A percentile compares a stretch with the other conserved stretches of the same genome.
Evolutionary conservation across 2,888 invertebrate species (phyloP).

Genomic region (Andrena trimmerana): DNA sequence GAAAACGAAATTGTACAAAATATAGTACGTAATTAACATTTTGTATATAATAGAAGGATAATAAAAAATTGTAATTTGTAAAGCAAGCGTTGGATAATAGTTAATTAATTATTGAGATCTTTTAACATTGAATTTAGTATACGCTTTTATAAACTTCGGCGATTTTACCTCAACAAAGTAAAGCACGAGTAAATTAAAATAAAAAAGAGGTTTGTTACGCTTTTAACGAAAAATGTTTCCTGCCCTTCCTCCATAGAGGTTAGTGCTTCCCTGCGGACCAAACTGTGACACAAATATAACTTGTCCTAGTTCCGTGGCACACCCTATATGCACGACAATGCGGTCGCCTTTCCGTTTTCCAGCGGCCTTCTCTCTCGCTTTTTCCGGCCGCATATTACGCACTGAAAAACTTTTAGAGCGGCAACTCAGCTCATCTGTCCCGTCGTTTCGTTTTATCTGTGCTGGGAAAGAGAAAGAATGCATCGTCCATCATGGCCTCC

Average conservation of each 20-base stretch:
- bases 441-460: conserved; percentile 66
- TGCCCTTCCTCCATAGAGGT: conserved; percentile 19
- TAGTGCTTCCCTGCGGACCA: conserved; percentile 36
- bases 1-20: no score
- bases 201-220: conserved; percentile 6
- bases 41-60: neutral
- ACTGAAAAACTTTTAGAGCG: conserved; percentile 68
- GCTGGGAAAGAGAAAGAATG: conserved; percentile 62
- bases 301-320: conserved; percentile 52
- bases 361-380: conserved; percentile 31
- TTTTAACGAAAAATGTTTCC: conserved; percentile 26
- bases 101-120: neutral
- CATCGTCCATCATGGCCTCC: conserved; percentile 71
- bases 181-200: neutral
- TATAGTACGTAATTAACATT: no score
- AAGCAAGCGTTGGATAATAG: neutral
- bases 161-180: neutral
- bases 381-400: conserved; percentile 57
- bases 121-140: neutral
- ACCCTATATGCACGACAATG: conserved; percentile 53
- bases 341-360: conserved; percentile 49
- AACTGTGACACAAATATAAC: conserved; percentile 51
- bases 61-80: neutral
- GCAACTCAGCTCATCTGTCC: conserved; percentile 55
- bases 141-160: neutral